Evolutionary conservation across 2,888 invertebrate species (phyloP).

Genomic region (Heliconius ethilla): DNA sequence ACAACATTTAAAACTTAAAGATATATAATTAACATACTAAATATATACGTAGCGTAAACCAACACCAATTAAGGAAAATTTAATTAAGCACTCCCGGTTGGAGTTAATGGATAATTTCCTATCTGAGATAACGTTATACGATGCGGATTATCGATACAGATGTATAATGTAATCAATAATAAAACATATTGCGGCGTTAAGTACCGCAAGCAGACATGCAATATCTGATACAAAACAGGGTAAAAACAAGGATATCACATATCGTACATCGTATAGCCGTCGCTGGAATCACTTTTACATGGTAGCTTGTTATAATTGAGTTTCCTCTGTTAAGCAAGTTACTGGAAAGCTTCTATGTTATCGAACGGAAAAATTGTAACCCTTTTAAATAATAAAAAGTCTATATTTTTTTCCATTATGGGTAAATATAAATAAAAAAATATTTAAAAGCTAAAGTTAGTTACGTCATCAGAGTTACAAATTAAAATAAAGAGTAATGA

Average conservation of each 20-base stretch:
- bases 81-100: conserved; percentile 24
- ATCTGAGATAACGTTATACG: conserved; percentile 6
- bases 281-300: conserved; percentile 5
- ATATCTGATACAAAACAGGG: neutral
- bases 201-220: neutral
- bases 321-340: conserved; percentile 20
- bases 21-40: neutral
- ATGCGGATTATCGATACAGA: neutral
- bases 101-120: conserved; percentile 13
- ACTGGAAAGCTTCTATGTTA: neutral
- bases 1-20: neutral
- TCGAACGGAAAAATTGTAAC: neutral
- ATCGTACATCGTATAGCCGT: neutral
- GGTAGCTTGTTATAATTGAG: conserved; percentile 9
- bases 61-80: conserved; percentile 16
- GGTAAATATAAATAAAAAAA: neutral
- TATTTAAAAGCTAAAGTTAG: neutral
- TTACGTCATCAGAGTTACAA: too few species aligned
- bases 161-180: neutral
- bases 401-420: neutral
- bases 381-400: neutral
- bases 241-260: neutral
- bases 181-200: neutral
- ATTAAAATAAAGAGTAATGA: too few species aligned
- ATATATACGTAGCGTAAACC: conserved; percentile 9